Base-by-base conservation (phyloP, 2,888 invertebrate genomes). In the Parasteatoda lunata region DNA sequence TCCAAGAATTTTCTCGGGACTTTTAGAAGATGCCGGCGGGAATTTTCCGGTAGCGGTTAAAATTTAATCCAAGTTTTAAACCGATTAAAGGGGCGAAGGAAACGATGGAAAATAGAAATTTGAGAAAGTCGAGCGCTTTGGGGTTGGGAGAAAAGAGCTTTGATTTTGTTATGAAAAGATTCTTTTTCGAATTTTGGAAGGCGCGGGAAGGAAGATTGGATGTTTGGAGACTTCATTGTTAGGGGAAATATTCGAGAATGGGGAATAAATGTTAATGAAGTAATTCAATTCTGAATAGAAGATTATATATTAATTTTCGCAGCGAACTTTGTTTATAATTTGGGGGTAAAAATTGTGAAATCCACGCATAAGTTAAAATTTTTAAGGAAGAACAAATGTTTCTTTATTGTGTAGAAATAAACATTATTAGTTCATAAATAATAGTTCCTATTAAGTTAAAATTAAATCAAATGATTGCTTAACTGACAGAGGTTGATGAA, bases 41-140 rank as follows among this genome's bases (percentile, higher is more conserved):
- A 77, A 48, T 77, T 66, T 15, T 8, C 59, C n/a, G 9, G 45
- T 30, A 15, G 65, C 65, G 49, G 79, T 72, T 79, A 64, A 76
- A 78, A 78, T 84, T 84, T 84, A 84, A 84, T 84, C 84, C 84
- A 47, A 68, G 78, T 78, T 84, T 84, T 78, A 78, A 84, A 78
- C 78, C 77, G 72, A 78, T 84, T 84, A 78, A 59, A 30, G 48
- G 69, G 15, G 47, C 49, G 11, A 30, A 30, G 81, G 69, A 75
- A 75, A 54, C 68, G 51, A 13, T 52, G 48, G 48, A 65, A 15
- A 49, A 48, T 51, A 15, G 65, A 30, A 64, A 76, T 9, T 47
- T 11, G 75, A 64, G 64, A 47, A 59, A 75, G 59, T 59, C 64
- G 75, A 75, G 64, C 59, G 75, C 59, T 13, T n/a, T n/a, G n/a